Percentiles rank a stretch among this genome's conserved stretches.
Evolutionary conservation across 2,113 vertebrate genomes (phyloP).

Genomic region (Muscicapa adusta): DNA sequence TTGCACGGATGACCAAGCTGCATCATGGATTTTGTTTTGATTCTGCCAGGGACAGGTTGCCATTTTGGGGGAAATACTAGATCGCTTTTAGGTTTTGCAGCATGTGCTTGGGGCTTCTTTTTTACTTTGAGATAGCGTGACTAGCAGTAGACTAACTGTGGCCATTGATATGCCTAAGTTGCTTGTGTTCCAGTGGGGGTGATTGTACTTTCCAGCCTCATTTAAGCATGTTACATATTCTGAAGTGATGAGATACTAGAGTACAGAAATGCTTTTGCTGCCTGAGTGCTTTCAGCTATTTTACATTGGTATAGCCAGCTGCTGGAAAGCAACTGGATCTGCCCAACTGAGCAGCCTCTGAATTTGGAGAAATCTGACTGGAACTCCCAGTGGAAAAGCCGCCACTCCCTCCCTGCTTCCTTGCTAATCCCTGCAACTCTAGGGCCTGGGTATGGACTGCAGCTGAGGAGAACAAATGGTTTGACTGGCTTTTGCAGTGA

Average conservation of each 20-base stretch:
- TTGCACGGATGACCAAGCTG: background rate
- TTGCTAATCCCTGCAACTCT: background rate
- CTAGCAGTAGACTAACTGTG: background rate
- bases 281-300: background rate
- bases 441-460: background rate
- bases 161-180: background rate
- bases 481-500: background rate
- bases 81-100: background rate
- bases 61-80: background rate
- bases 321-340: conserved; percentile 3
- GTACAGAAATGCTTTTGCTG: conserved; percentile 10
- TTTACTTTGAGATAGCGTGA: background rate
- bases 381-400: background rate
- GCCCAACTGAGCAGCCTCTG: background rate
- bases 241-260: background rate
- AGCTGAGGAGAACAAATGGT: background rate
- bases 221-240: background rate
- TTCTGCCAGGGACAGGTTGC: background rate
- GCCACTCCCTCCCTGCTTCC: background rate
- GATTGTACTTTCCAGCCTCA: background rate
- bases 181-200: background rate
- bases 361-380: background rate
- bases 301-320: background rate
- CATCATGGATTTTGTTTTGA: background rate
- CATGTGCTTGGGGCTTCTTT: background rate